A percentile compares a stretch with the other conserved stretches of the same genome.
phyloP scores from a whole-genome alignment of 2,888 invertebrate genomes.

The Cyaniris semiargus region DNA sequence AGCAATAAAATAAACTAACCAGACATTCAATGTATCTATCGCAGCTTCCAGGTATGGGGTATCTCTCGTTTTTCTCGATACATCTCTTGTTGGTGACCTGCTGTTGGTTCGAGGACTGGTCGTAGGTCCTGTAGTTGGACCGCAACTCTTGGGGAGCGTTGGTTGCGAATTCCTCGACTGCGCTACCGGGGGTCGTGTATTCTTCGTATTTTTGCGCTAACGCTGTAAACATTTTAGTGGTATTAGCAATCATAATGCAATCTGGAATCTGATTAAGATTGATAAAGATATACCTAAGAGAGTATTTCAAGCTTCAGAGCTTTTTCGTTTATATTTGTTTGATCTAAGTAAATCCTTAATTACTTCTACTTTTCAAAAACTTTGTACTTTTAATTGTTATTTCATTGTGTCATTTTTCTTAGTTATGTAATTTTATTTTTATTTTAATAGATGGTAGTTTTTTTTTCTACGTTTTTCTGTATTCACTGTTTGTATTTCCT shows the following conservation, averaged over 20 bases:
- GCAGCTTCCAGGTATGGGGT: slow-evolving; percentile 84
- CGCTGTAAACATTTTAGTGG: background rate
- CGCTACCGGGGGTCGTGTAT: background rate
- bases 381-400: background rate
- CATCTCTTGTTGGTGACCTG: slow-evolving; percentile 66
- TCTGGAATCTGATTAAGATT: too few relatives aligned
- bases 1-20: slow-evolving; percentile 54
- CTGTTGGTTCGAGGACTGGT: slow-evolving; percentile 42
- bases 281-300: too few relatives aligned
- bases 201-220: slow-evolving; percentile 6
- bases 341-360: too few relatives aligned
- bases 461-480: background rate
- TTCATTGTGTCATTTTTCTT: too few relatives aligned
- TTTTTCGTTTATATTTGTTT: too few relatives aligned
- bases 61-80: slow-evolving; percentile 85
- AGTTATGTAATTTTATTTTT: too few relatives aligned
- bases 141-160: background rate
- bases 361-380: too few relatives aligned
- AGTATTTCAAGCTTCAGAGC: too few relatives aligned
- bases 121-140: slow-evolving; percentile 44
- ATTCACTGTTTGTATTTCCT: background rate
- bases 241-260: too few relatives aligned
- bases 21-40: slow-evolving; percentile 87
- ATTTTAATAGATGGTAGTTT: background rate
- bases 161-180: background rate